These are phyloP conservation scores for Diorhabda sublineata DNA, from an alignment of 1,140 invertebrate genomes.

Conservation along the genomic window DNA sequence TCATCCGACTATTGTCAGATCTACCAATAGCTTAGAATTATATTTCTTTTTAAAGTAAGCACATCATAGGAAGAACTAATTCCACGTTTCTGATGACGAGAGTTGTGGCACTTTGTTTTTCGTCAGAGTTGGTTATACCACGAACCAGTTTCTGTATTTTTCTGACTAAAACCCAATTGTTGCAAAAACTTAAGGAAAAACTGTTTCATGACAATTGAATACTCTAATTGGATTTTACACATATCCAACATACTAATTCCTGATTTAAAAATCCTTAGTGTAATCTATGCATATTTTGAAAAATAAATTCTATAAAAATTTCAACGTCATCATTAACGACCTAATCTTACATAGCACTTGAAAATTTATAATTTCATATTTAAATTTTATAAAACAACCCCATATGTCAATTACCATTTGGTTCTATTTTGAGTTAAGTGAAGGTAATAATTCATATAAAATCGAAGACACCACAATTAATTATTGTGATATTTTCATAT, in stretches of 20 bases:
- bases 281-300: neutral
- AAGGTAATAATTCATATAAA: too few relatives aligned
- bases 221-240: constrained; percentile 9
- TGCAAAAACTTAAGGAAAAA: constrained; percentile 35
- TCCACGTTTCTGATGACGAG: constrained; percentile 7
- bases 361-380: too few relatives aligned
- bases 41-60: too few relatives aligned
- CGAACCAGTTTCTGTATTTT: constrained; percentile 37
- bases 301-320: neutral
- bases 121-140: constrained; percentile 24
- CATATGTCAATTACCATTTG: too few relatives aligned
- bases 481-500: too few relatives aligned
- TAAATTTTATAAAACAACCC: too few relatives aligned
- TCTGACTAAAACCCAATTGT: constrained; percentile 29
- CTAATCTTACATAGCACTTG: too few relatives aligned
- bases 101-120: constrained; percentile 26
- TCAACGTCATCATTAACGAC: too few relatives aligned
- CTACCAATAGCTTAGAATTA: too few relatives aligned
- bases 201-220: constrained; percentile 44
- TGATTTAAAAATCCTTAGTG: constrained; percentile 12
- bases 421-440: too few relatives aligned
- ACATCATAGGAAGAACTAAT: too few relatives aligned
- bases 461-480: neutral
- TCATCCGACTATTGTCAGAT: too few relatives aligned
- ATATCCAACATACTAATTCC: neutral